Evolutionary conservation across 2,113 vertebrate genomes (phyloP).

Genomic region (Excalfactoria chinensis): DNA sequence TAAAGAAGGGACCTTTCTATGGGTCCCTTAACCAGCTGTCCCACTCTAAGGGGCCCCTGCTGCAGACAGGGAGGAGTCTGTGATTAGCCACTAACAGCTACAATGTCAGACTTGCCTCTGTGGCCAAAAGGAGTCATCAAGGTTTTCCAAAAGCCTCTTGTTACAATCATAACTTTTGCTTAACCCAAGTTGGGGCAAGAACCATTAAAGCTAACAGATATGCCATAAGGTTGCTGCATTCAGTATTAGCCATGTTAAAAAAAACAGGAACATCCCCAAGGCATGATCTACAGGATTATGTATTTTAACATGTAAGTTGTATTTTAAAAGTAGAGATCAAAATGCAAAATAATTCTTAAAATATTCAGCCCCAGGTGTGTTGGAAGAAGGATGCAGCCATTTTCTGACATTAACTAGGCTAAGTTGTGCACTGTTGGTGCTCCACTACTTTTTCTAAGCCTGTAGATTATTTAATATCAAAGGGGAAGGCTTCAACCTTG

Average conservation of each 20-base stretch:
- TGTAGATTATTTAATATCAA: slow-evolving; percentile 68
- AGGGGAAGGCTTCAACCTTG: slow-evolving; percentile 65
- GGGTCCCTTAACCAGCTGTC: background rate
- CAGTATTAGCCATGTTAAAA: background rate
- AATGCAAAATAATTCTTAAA: background rate
- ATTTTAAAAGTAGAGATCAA: background rate
- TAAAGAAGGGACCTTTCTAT: background rate
- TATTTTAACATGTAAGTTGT: background rate
- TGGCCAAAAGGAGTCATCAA: background rate
- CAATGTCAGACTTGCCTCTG: background rate
- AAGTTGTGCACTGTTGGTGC: slow-evolving; percentile 5
- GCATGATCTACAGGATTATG: background rate
- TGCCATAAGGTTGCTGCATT: fast-evolving
- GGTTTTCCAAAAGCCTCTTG: background rate
- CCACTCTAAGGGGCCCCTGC: background rate
- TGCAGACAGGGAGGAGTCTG: background rate
- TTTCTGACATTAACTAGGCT: slow-evolving; percentile 42
- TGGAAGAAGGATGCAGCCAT: background rate
- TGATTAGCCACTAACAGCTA: background rate
- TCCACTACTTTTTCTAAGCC: background rate
- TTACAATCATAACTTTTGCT: background rate
- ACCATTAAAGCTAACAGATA: background rate
- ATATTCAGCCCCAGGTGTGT: background rate
- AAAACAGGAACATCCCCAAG: background rate
- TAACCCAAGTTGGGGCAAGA: background rate